Evolutionary conservation across 2,797 vertebrate species (phyloP).

Genomic region (Graptemys geographica): DNA sequence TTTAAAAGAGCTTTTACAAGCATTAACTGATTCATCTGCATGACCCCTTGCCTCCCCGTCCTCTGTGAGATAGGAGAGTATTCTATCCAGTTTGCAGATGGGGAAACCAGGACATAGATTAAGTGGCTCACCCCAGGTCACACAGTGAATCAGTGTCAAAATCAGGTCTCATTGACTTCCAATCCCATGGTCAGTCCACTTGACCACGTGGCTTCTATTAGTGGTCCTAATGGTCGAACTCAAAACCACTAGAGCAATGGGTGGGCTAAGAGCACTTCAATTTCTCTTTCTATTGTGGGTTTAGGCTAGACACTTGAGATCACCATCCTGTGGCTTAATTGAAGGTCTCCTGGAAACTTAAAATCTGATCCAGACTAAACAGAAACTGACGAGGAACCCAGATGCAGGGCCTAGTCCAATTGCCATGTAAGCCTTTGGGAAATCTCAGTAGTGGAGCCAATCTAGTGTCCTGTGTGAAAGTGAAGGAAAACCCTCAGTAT

Average conservation of each 20-base stretch:
- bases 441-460: conserved; percentile 35
- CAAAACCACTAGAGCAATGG: conserved; percentile 34
- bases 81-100: conserved; percentile 50
- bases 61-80: not conserved
- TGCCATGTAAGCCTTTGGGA: conserved; percentile 63
- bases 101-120: not conserved
- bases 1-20: conserved; percentile 64
- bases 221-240: conserved; percentile 35
- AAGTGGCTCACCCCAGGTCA: not conserved
- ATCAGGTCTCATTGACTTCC: not conserved
- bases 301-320: conserved; percentile 67
- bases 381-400: conserved; percentile 58
- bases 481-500: conserved; percentile 38
- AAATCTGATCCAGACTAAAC: conserved; percentile 59
- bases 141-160: not conserved
- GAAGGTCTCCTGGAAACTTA: conserved; percentile 67
- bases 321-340: conserved; percentile 67
- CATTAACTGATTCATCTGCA: conserved; percentile 72
- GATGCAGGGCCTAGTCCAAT: conserved; percentile 36
- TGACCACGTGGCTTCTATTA: conserved; percentile 48
- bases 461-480: conserved; percentile 44
- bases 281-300: conserved; percentile 61
- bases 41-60: not conserved
- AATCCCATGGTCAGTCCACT: not conserved
- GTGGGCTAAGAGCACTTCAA: conserved; percentile 61